A percentile compares a stretch with the other conserved stretches of the same genome.
phyloP scores from a whole-genome alignment of 2,113 vertebrate genomes.

The Rhea pennata region DNA sequence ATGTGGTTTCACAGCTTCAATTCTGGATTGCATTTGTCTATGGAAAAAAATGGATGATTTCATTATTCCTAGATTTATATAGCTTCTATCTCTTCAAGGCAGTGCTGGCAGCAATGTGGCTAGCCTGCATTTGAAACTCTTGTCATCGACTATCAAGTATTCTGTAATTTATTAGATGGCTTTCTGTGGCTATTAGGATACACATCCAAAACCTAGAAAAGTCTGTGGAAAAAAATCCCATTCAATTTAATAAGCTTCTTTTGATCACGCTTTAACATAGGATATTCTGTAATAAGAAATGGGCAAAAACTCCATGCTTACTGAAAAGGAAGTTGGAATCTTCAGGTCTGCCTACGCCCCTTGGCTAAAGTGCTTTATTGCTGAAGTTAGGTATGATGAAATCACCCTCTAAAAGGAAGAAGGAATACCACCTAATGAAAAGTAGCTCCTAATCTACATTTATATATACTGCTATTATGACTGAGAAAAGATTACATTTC shows the following conservation, averaged over 20 bases:
- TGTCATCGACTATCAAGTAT: slow-evolving; percentile 7
- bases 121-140: background rate
- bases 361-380: background rate
- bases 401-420: background rate
- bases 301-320: background rate
- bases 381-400: background rate
- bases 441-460: background rate
- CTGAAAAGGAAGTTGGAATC: background rate
- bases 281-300: background rate
- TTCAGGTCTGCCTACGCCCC: background rate
- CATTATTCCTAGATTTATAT: slow-evolving; percentile 41
- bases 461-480: background rate
- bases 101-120: background rate
- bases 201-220: slow-evolving; percentile 28
- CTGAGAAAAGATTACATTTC: background rate
- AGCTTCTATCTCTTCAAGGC: slow-evolving; percentile 19
- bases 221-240: background rate
- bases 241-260: background rate
- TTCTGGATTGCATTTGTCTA: slow-evolving; percentile 5
- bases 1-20: slow-evolving; percentile 11
- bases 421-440: background rate
- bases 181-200: background rate
- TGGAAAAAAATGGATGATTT: slow-evolving; percentile 51
- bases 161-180: background rate
- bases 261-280: background rate